Evolutionary conservation across 2,888 invertebrate genomes (phyloP).

Genomic region (Tuberolachnus salignus): DNA sequence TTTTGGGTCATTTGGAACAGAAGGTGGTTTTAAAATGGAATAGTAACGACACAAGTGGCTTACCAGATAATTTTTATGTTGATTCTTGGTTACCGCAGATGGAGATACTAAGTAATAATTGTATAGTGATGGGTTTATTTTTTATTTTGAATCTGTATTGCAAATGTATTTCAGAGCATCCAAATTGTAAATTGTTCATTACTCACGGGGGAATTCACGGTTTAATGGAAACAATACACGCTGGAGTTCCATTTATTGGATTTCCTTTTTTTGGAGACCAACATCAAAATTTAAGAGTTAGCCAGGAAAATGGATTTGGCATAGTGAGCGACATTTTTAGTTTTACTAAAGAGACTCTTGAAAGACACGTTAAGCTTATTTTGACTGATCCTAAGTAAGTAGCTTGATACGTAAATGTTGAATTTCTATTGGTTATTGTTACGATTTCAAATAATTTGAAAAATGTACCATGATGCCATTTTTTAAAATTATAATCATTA

Average conservation of each 20-base stretch:
- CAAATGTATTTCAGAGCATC: slow-evolving; percentile 62
- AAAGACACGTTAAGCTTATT: slow-evolving; percentile 3
- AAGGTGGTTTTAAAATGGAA: slow-evolving; percentile 50
- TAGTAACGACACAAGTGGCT: not conserved
- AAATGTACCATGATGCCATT: too few relatives aligned
- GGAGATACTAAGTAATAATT: slow-evolving; percentile 44
- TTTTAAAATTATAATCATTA: too few relatives aligned
- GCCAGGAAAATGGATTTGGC: slow-evolving; percentile 55
- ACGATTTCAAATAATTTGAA: too few relatives aligned
- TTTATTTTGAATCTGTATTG: not conserved
- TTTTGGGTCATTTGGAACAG: slow-evolving; percentile 37
- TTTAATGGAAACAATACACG: slow-evolving; percentile 64
- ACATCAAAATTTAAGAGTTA: slow-evolving; percentile 57
- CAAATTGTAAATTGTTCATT: slow-evolving; percentile 64
- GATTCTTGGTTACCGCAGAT: slow-evolving; percentile 53
- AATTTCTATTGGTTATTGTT: not conserved
- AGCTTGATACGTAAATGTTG: not conserved
- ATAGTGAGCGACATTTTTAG: slow-evolving; percentile 25
- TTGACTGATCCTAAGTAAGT: slow-evolving; percentile 30
- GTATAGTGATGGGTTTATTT: not conserved
- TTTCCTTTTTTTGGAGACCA: slow-evolving; percentile 59
- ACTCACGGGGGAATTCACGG: slow-evolving; percentile 67
- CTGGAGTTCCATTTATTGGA: slow-evolving; percentile 63
- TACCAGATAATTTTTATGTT: slow-evolving; percentile 41
- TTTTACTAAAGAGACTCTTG: slow-evolving; percentile 9